Evolutionary conservation across 2,888 invertebrate species (phyloP).

Genomic region (Thelaira solivaga): DNA sequence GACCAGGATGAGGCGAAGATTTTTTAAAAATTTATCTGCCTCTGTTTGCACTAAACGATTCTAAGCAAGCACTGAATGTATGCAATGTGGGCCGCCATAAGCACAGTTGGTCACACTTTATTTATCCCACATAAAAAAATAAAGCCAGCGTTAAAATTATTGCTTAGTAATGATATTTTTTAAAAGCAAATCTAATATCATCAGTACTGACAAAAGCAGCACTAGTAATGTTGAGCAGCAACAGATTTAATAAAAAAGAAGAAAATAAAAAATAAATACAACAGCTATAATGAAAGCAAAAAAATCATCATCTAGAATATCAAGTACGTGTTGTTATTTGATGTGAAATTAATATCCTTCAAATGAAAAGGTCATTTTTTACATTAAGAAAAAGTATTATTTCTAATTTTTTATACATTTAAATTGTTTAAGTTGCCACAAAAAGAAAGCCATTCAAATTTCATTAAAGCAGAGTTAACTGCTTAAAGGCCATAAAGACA

Average conservation of each 20-base stretch:
- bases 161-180: constrained; percentile 60
- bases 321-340: constrained; percentile 59
- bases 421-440: constrained; percentile 4
- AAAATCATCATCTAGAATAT: constrained; percentile 45
- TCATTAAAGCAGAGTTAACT: too few relatives aligned
- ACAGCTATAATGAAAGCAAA: background rate
- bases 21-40: too few relatives aligned
- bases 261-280: constrained; percentile 4
- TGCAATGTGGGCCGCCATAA: background rate
- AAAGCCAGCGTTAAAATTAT: constrained; percentile 33
- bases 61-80: too few relatives aligned
- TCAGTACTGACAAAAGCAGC: background rate
- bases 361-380: constrained; percentile 50
- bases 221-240: constrained; percentile 7
- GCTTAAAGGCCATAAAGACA: too few relatives aligned
- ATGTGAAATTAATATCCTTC: constrained; percentile 52
- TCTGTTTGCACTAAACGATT: too few relatives aligned
- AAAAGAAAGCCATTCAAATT: background rate
- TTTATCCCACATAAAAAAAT: background rate
- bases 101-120: background rate
- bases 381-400: background rate
- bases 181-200: constrained; percentile 55
- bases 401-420: background rate
- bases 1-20: too few relatives aligned
- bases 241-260: constrained; percentile 17